Base-by-base conservation (phyloP, 2,113 vertebrate species). In the Smithornis capensis region DNA sequence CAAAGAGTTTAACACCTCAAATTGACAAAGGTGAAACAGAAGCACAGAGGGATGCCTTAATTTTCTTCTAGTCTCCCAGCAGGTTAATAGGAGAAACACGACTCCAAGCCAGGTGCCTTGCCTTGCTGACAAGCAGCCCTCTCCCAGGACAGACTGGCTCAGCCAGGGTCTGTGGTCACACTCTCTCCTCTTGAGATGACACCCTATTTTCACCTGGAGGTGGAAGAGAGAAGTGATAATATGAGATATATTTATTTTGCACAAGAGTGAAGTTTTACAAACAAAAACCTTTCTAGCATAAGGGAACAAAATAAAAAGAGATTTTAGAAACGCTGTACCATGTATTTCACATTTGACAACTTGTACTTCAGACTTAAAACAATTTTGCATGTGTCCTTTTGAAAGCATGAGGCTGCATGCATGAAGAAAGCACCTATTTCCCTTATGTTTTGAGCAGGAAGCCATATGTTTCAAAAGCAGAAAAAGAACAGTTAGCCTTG, bases 1-100 rank as follows among this genome's bases (percentile, higher is more conserved):
- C 68, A 50, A 92, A 77, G 75, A 31, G 59, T 83, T 96, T 92
- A 95, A 80, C 83, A 90, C 90, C 50, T 97, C 60, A 74, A 59
- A 95, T 70, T 89, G 94, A 90, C 71, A 92, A 75, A 92, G 73
- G 59, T 0, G 0, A 90, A 83, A 79, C 44, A 87, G 63, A 56
- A 93, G 27, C 68, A 55, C 59, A 52, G 75, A 59, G 45, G 42
- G 59, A 19, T 67, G 63, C 52, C 29, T 74, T 86, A 18, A 55
- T 90, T 92, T 95, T 88, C 38, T 77, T 63, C 56, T 59, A 31
- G 59, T 59, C 50, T 89, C 83, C 45, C 83, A 92, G 88, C 67
- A 89, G 76, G 68, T 65, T 83, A 53, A 10, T 19, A 42, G 53
- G 53, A 83, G 82, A 90, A 70, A 24, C 31, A 38, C 0, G 0